phyloP scores from a whole-genome alignment of 2,888 invertebrate genomes.

The Metallyticus violacea region DNA sequence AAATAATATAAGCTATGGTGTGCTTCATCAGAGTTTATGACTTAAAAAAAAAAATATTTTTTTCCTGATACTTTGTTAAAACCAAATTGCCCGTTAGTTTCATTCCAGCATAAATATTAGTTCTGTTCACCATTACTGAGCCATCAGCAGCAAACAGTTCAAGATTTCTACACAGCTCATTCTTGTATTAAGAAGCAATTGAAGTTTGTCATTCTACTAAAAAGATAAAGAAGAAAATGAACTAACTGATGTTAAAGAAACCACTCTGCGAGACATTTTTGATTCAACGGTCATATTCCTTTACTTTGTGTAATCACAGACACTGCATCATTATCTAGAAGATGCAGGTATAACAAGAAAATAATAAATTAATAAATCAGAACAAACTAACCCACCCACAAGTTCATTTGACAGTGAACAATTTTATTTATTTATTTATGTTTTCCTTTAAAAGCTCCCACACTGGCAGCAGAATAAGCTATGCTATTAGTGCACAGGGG shows the following conservation, averaged over 20 bases:
- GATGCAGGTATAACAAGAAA: neutral
- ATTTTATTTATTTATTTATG: neutral
- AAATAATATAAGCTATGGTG: conserved; percentile 4
- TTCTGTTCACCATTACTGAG: conserved; percentile 4
- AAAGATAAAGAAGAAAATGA: neutral
- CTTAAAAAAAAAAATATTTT: neutral
- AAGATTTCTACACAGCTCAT: neutral
- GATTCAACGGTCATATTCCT: neutral
- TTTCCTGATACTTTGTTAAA: neutral
- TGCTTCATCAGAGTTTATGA: neutral
- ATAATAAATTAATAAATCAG: conserved; percentile 12
- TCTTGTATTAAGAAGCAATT: neutral
- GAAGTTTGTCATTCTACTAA: neutral
- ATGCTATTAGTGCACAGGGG: conserved; percentile 31
- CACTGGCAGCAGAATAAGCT: conserved; percentile 30
- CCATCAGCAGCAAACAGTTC: neutral
- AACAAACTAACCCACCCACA: conserved; percentile 11
- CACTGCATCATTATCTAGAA: neutral
- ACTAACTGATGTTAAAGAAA: neutral
- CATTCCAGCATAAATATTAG: conserved; percentile 2
- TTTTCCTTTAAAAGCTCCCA: conserved; percentile 19
- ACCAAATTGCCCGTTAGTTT: conserved; percentile 12
- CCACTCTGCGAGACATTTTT: neutral
- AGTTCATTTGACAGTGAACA: conserved; percentile 2
- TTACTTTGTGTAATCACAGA: neutral